Base-by-base conservation (phyloP, 2,888 invertebrate species). In the Salticus scenicus region DNA sequence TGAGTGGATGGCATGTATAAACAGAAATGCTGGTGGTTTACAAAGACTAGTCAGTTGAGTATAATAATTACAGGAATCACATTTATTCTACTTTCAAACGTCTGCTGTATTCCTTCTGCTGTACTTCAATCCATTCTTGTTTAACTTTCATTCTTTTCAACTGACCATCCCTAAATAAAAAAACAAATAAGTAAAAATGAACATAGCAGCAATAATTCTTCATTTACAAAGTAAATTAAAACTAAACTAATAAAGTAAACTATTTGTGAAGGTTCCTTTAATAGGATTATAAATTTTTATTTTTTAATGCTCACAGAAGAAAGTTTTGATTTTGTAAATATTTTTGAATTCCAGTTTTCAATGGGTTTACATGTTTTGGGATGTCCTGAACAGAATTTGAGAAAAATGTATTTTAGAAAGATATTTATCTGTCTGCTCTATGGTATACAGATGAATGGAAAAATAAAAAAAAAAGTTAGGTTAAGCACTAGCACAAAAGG, bases 111-210 rank as follows among this genome's bases (percentile, higher is more conserved):
- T 97, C 97, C 90, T 97, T 95, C 91, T 98, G 98, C 89, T 98
- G 97, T 90, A 96, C 93, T 91, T 97, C 96, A 89, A 95, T 94
- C 97, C 97, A 97, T 90, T 98, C 97, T 89, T 96, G 96, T 92
- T 99, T 99, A 27, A 97, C 96, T 90, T 96, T 96, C 92, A 95
- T 95, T 89, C 99, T 93, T 91, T 99, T 99, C 82, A 99, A 91
- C 91, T 98, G 97, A 0, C 99, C 99, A 91, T 99, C 99, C 98
- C 98, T 98, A 20, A 17, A 74, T 31, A 0, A 37, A 12, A 33
- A 70, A 75, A 10, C 5, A 27, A 10, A 77, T 47, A 37, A 37
- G 7, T 37, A 37, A 7, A 37, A 37, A 37, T n/a, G 10, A 37
- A 37, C 37, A 37, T 37, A 37, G 37, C 37, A 37, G 37, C n/a